A percentile compares a stretch with the other conserved stretches of the same genome.
These are phyloP conservation scores for Lamellibrachia columna DNA, from an alignment of 2,888 invertebrate species.

Conservation along the genomic window DNA sequence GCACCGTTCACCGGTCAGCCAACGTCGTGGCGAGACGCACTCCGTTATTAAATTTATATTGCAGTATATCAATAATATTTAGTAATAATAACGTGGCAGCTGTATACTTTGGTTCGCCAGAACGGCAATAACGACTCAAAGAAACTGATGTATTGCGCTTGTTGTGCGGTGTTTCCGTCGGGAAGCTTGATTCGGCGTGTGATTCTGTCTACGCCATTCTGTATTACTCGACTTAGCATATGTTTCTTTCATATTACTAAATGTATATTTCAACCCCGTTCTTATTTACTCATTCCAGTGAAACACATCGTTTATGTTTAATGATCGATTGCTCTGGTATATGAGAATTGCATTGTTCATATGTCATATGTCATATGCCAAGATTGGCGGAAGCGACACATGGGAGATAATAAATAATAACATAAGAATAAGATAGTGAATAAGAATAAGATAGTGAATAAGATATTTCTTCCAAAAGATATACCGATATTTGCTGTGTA, in stretches of 20 bases:
- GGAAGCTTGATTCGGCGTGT: neutral
- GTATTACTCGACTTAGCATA: neutral
- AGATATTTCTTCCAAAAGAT: too few species aligned
- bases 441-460: too few species aligned
- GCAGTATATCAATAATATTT: conserved; percentile 12
- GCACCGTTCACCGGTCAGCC: neutral
- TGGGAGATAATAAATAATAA: neutral
- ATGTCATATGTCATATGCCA: neutral
- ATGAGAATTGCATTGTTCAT: neutral
- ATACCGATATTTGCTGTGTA: neutral
- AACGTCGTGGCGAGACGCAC: neutral
- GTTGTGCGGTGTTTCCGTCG: neutral
- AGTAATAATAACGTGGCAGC: conserved; percentile 10
- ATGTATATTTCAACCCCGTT: neutral
- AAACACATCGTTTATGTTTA: neutral
- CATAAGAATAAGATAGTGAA: neutral
- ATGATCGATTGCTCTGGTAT: neutral
- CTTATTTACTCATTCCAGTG: neutral
- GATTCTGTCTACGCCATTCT: neutral
- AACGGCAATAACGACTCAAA: neutral
- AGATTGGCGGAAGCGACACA: neutral
- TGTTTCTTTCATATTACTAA: neutral
- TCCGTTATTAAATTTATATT: neutral
- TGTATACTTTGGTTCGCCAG: neutral
- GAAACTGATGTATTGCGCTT: neutral